These are phyloP conservation scores for Zophobas morio DNA, from an alignment of 1,140 invertebrate species.

Conservation along the genomic window DNA sequence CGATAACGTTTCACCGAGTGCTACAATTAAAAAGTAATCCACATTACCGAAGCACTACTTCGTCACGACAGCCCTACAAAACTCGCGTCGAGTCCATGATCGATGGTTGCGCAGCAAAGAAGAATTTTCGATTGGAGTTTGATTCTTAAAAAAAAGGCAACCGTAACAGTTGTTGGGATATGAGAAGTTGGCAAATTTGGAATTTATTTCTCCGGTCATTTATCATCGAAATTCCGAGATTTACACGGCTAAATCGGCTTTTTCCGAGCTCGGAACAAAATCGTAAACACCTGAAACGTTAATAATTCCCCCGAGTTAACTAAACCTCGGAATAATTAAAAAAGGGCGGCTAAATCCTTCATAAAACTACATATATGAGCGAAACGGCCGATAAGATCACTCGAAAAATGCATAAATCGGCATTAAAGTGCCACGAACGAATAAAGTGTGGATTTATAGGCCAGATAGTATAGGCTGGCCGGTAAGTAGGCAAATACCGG, in stretches of 20 bases:
- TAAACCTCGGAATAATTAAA: too few relatives aligned
- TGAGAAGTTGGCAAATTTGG: slow-evolving; percentile 22
- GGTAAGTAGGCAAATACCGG: background rate
- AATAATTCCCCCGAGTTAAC: too few relatives aligned
- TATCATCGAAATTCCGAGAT: slow-evolving; percentile 21
- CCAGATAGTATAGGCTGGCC: slow-evolving; percentile 13
- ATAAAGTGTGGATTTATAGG: background rate
- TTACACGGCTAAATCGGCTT: background rate
- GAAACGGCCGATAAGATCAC: slow-evolving; percentile 11
- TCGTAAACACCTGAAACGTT: too few relatives aligned
- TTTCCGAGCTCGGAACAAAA: background rate
- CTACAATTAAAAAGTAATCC: slow-evolving; percentile 11
- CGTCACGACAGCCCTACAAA: background rate
- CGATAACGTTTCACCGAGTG: background rate
- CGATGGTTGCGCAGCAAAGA: background rate
- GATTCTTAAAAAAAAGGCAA: background rate
- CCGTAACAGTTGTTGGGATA: slow-evolving; percentile 10
- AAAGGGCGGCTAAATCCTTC: too few relatives aligned
- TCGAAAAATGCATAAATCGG: slow-evolving; percentile 31
- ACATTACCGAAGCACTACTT: slow-evolving; percentile 9
- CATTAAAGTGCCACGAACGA: slow-evolving; percentile 21
- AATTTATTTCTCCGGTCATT: slow-evolving; percentile 8
- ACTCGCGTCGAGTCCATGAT: background rate
- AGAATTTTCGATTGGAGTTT: background rate
- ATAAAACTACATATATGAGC: background rate